Evolutionary conservation across 2,113 vertebrate genomes (phyloP).

Genomic region (Machaerirhynchus nigripectus): DNA sequence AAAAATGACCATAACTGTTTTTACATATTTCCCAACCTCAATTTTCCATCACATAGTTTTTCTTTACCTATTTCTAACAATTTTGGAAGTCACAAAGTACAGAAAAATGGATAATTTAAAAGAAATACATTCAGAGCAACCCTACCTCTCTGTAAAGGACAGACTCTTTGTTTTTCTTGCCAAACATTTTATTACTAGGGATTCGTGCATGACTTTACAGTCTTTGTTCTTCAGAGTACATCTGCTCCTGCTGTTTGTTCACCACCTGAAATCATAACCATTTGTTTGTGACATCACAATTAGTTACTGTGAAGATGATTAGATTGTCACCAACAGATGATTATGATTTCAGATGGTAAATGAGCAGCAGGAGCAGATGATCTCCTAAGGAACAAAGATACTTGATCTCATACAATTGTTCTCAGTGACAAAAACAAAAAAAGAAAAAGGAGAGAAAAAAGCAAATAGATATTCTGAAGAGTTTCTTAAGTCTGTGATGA

Average conservation of each 20-base stretch:
- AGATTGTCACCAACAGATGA: conserved; percentile 64
- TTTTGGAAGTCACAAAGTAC: neutral
- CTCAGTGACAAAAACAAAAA: neutral
- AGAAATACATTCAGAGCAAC: neutral
- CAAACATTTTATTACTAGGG: conserved; percentile 54
- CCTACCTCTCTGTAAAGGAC: conserved; percentile 10
- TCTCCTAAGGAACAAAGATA: conserved; percentile 56
- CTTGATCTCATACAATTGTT: conserved; percentile 39
- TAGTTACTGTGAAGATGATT: conserved; percentile 61
- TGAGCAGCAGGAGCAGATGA: conserved; percentile 66
- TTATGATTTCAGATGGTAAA: conserved; percentile 70
- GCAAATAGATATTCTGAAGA: neutral
- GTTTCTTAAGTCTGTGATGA: neutral
- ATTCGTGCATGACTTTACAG: conserved; percentile 28
- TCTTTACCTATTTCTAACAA: neutral
- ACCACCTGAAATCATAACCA: conserved; percentile 72
- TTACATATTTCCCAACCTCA: neutral
- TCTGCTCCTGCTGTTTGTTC: conserved; percentile 71
- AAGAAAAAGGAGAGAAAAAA: neutral
- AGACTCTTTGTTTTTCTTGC: conserved; percentile 51
- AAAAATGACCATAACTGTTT: neutral
- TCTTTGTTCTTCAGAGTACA: conserved; percentile 67
- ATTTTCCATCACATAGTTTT: neutral
- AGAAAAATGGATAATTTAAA: neutral
- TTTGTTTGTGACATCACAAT: conserved; percentile 66